Evolutionary conservation across 1,140 invertebrate species (phyloP).

Genomic region (Zaprionus ornatus): DNA sequence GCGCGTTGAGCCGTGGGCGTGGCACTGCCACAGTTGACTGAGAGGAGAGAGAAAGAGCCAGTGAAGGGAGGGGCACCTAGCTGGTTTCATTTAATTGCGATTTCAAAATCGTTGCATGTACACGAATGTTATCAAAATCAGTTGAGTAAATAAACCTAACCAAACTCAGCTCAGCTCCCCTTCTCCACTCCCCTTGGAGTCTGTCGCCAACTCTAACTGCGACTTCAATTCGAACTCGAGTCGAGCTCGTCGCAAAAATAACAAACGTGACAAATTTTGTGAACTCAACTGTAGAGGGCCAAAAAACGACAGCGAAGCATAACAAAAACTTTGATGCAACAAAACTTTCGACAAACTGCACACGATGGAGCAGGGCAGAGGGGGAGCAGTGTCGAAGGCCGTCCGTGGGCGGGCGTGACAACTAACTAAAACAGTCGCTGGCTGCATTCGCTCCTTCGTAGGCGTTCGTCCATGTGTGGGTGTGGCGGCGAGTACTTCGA

Average conservation of each 20-base stretch:
- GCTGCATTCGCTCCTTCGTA: conserved; percentile 19
- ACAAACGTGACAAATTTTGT: conserved; percentile 84
- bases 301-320: conserved; percentile 60
- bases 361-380: background rate
- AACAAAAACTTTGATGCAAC: conserved; percentile 76
- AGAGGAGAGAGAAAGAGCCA: background rate
- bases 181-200: background rate
- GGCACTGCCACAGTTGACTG: conserved; percentile 7
- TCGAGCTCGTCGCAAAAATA: conserved; percentile 67
- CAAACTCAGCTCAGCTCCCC: conserved; percentile 24
- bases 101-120: conserved; percentile 75
- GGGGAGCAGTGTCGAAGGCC: background rate
- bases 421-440: conserved; percentile 24
- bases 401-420: conserved; percentile 22
- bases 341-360: conserved; percentile 62
- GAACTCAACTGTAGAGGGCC: conserved; percentile 72
- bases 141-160: conserved; percentile 79
- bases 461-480: conserved; percentile 15
- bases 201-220: background rate
- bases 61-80: background rate
- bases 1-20: conserved; percentile 44
- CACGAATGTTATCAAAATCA: conserved; percentile 84
- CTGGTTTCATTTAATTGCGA: conserved; percentile 51
- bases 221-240: background rate
- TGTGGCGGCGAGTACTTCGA: conserved; percentile 17